A percentile compares a stretch with the other conserved stretches of the same genome.
These are phyloP conservation scores for Andricus quercusramuli DNA, from an alignment of 2,888 invertebrate species.

Conservation along the genomic window DNA sequence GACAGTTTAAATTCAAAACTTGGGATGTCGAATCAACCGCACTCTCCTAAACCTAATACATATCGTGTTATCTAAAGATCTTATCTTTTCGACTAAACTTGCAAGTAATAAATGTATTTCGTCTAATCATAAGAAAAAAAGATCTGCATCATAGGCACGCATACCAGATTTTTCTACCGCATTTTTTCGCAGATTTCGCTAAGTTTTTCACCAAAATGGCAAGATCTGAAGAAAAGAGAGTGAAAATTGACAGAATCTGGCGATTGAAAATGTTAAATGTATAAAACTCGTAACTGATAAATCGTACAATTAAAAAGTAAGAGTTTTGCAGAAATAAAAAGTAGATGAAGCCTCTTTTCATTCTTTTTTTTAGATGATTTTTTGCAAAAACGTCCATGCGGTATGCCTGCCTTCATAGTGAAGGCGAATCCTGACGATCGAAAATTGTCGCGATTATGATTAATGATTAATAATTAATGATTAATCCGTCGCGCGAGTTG, in stretches of 20 bases:
- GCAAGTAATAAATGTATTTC: slow-evolving; percentile 20
- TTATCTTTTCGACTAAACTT: slow-evolving; percentile 29
- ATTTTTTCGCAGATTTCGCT: background rate
- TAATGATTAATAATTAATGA: background rate
- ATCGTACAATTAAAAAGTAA: background rate
- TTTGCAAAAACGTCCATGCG: slow-evolving; percentile 8
- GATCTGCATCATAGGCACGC: background rate
- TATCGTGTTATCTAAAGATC: slow-evolving; percentile 19
- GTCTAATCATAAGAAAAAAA: slow-evolving; percentile 13
- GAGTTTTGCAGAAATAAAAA: background rate
- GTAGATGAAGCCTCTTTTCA: background rate
- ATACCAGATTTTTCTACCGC: background rate
- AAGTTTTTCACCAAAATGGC: background rate
- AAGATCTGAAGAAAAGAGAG: background rate
- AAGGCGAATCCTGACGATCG: background rate
- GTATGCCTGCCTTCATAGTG: background rate
- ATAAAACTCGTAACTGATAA: too few species aligned
- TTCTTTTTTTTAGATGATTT: background rate
- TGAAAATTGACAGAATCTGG: background rate
- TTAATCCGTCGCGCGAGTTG: slow-evolving; percentile 4
- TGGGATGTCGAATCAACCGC: slow-evolving; percentile 2
- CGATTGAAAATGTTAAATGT: background rate
- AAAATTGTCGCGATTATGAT: background rate
- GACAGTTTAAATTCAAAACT: background rate
- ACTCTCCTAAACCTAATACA: slow-evolving; percentile 7